Conservation (phyloP, 2,113 vertebrate species). For the Siphamia tubifer region DNA sequence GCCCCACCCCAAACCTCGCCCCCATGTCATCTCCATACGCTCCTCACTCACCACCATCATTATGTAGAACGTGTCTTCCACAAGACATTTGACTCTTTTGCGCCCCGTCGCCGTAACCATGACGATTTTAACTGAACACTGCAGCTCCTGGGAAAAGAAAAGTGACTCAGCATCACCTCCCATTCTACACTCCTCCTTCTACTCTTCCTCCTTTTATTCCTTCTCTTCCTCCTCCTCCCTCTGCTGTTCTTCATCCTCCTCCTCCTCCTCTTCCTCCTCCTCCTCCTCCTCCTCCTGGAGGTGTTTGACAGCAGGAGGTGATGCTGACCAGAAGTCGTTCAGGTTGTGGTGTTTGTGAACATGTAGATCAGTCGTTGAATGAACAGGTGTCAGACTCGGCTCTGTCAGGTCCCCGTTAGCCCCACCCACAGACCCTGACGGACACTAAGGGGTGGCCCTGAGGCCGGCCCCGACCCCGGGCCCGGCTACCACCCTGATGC, state of each 20-base stretch:
- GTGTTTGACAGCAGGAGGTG: too few species aligned
- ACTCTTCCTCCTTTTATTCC: constrained; percentile 1
- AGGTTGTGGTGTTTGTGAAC: too few species aligned
- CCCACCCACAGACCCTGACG: constrained; percentile 27
- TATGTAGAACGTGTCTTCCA: constrained; percentile 66
- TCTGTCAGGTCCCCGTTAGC: constrained; percentile 10
- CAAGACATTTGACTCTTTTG: constrained; percentile 50
- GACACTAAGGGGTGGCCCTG: constrained; percentile 35
- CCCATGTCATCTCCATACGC: constrained; percentile 59
- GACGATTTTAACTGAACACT: too few species aligned
- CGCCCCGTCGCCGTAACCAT: constrained; percentile 61
- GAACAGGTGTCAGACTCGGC: too few species aligned
- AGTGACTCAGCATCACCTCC: constrained; percentile 57
- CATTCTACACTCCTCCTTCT: constrained; percentile 41
- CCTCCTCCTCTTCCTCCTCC: too few species aligned
- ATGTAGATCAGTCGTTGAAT: too few species aligned
- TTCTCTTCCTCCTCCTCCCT: constrained; percentile 48
- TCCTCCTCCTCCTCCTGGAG: too few species aligned
- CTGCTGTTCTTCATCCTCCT: constrained; percentile 51
- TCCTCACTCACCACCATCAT: constrained; percentile 44
- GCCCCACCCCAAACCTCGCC: constrained; percentile 44
- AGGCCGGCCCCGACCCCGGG: constrained; percentile 33
- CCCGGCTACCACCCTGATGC: constrained; percentile 60
- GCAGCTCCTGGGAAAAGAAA: constrained; percentile 64
- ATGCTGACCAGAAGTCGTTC: too few species aligned